These are phyloP conservation scores for Deilephila elpenor DNA, from an alignment of 2,888 invertebrate species.

Conservation along the genomic window DNA sequence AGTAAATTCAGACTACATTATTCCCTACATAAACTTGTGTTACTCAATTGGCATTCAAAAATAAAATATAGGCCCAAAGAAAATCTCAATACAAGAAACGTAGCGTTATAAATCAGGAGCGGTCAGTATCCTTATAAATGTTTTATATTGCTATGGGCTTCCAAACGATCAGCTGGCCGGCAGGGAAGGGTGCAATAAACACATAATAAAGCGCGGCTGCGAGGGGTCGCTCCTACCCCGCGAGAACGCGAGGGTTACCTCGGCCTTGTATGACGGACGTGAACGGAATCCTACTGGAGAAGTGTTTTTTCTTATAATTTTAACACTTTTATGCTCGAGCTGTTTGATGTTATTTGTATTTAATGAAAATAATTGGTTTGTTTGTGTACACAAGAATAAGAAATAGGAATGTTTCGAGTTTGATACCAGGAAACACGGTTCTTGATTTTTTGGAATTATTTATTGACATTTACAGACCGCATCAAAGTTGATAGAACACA, in stretches of 20 bases:
- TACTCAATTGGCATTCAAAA: not conserved
- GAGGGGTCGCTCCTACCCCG: constrained; percentile 34
- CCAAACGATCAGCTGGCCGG: constrained; percentile 59
- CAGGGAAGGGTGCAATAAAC: constrained; percentile 65
- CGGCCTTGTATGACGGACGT: constrained; percentile 23
- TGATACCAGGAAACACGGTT: too few relatives aligned
- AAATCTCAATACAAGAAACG: constrained; percentile 16
- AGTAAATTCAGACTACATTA: too few relatives aligned
- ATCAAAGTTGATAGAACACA: too few relatives aligned
- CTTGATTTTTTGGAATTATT: too few relatives aligned
- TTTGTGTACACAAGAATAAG: too few relatives aligned
- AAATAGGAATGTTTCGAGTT: too few relatives aligned
- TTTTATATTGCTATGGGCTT: constrained; percentile 30
- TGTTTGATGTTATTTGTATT: not conserved
- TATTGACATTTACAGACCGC: too few relatives aligned
- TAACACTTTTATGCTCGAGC: not conserved
- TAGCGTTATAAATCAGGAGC: constrained; percentile 10
- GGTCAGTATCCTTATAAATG: constrained; percentile 47
- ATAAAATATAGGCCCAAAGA: not conserved
- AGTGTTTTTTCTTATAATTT: not conserved
- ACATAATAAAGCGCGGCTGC: constrained; percentile 59
- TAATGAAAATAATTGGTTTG: not conserved
- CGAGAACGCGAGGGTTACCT: constrained; percentile 15
- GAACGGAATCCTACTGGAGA: constrained; percentile 17
- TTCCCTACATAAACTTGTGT: too few relatives aligned